phyloP scores from a whole-genome alignment of 2,113 vertebrate genomes.

The Ceratotherium simum region DNA sequence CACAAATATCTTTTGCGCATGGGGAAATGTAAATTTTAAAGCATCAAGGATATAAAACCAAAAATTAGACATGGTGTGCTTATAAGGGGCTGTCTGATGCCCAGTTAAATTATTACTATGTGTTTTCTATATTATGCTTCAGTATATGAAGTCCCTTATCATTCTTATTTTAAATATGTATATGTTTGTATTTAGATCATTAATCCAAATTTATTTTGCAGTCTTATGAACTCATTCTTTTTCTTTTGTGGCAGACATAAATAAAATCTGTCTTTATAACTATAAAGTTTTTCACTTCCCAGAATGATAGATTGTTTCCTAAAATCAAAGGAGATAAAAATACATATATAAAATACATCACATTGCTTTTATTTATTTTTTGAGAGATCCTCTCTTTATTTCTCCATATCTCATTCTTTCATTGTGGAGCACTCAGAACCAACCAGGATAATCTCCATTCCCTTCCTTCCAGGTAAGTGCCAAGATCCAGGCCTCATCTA shows the following conservation, averaged over 20 bases:
- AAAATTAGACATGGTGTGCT: not conserved
- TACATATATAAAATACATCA: not conserved
- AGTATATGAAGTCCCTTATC: not conserved
- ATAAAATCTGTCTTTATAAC: not conserved
- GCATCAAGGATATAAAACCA: not conserved
- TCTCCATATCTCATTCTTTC: not conserved
- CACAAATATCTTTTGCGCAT: not conserved
- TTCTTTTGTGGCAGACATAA: not conserved
- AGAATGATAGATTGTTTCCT: not conserved
- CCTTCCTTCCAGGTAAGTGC: not conserved
- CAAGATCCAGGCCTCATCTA: not conserved
- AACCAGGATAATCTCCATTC: not conserved
- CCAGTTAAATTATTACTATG: not conserved
- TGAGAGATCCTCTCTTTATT: not conserved
- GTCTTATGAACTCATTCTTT: not conserved
- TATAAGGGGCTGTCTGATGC: not conserved
- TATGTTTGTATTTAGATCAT: not conserved
- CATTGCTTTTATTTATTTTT: not conserved
- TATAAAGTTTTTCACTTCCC: not conserved
- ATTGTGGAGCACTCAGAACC: not conserved
- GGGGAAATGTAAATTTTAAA: not conserved
- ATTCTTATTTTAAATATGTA: not conserved
- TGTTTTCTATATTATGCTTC: not conserved
- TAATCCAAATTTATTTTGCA: not conserved
- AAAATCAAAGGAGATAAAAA: not conserved